Evolutionary conservation across 1,140 invertebrate genomes (phyloP).

Genomic region (Zaprionus gabonicus): DNA sequence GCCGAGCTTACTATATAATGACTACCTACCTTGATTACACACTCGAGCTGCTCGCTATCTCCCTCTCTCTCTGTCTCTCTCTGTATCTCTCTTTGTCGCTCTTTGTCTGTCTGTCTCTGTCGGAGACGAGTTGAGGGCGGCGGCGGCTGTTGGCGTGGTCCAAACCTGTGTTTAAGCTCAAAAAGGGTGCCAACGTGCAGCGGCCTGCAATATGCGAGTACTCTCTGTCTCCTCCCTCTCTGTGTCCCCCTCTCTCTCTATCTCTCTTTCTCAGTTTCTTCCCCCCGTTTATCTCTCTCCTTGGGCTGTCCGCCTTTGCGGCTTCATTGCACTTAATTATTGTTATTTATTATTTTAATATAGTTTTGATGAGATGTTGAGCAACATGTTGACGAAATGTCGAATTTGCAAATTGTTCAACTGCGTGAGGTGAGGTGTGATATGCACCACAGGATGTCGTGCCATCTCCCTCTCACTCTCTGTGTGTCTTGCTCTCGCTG

Average conservation of each 20-base stretch:
- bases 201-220: slow-evolving; percentile 36
- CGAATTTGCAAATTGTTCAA: slow-evolving; percentile 82
- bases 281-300: slow-evolving; percentile 17
- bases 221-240: slow-evolving; percentile 12
- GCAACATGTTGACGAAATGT: slow-evolving; percentile 82
- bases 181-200: slow-evolving; percentile 74
- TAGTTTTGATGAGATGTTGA: slow-evolving; percentile 82
- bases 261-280: not conserved
- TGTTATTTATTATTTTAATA: slow-evolving; percentile 83
- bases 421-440: slow-evolving; percentile 19
- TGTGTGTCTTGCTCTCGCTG: not conserved
- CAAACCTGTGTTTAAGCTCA: slow-evolving; percentile 78
- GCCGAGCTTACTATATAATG: slow-evolving; percentile 75
- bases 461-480: not conserved
- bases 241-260: not conserved
- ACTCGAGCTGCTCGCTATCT: slow-evolving; percentile 33
- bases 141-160: slow-evolving; percentile 29
- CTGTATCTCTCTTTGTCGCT: not conserved
- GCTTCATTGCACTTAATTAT: slow-evolving; percentile 81
- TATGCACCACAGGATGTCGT: not conserved
- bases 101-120: not conserved
- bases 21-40: slow-evolving; percentile 82
- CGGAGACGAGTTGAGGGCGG: slow-evolving; percentile 59
- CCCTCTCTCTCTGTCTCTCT: not conserved
- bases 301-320: slow-evolving; percentile 32